Conservation (phyloP, 2,113 vertebrate genomes). For the Chrysemys picta region DNA sequence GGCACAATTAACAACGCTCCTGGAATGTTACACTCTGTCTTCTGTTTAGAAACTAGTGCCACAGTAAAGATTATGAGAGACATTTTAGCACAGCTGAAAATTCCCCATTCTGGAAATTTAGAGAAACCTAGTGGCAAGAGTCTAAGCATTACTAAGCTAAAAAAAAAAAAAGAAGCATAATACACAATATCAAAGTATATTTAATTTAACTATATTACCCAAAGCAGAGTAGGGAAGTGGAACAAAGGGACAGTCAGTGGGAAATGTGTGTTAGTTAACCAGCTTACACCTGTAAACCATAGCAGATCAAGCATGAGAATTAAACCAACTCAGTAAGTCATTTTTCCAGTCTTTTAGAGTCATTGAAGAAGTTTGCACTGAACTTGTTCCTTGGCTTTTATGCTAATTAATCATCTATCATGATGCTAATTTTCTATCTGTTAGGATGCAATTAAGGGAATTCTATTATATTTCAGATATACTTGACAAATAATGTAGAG, state of each 20-base stretch:
- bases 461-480: neutral
- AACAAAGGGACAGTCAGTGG: neutral
- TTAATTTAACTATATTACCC: neutral
- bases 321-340: neutral
- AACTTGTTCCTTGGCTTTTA: neutral
- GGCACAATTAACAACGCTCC: neutral
- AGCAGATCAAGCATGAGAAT: neutral
- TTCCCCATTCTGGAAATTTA: neutral
- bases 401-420: neutral
- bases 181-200: neutral
- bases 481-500: neutral
- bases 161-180: neutral
- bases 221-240: neutral
- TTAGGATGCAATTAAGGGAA: neutral
- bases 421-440: rapidly evolving
- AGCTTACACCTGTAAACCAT: neutral
- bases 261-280: rapidly evolving
- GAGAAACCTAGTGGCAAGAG: neutral
- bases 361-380: neutral
- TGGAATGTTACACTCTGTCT: neutral
- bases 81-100: neutral
- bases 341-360: neutral
- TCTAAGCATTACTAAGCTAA: neutral
- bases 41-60: neutral
- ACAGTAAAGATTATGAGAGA: neutral